phyloP scores from a whole-genome alignment of 1,140 invertebrate species.

The Eufriesea mexicana region DNA sequence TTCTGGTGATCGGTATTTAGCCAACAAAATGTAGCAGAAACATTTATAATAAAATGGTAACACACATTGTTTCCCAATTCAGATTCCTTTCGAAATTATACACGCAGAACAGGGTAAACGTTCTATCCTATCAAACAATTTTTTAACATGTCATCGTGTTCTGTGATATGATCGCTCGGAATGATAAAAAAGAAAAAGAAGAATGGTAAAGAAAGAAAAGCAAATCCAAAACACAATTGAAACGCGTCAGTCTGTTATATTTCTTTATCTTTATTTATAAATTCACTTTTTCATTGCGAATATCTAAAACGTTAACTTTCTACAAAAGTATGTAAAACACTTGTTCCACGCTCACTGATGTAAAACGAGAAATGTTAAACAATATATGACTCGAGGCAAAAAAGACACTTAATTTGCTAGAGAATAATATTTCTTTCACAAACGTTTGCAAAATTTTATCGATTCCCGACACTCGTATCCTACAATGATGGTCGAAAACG shows the following conservation, averaged over 20 bases:
- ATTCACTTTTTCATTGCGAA: neutral
- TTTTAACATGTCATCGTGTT: conserved; percentile 1
- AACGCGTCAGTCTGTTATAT: neutral
- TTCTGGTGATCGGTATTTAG: conserved; percentile 82
- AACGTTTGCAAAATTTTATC: neutral
- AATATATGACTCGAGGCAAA: neutral
- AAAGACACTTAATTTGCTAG: neutral
- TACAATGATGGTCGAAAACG: neutral
- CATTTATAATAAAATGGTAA: conserved; percentile 82
- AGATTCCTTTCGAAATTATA: conserved; percentile 61
- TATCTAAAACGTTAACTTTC: neutral
- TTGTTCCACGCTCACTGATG: neutral
- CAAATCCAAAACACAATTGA: neutral
- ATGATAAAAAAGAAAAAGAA: neutral
- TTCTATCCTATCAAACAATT: neutral
- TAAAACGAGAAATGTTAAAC: conserved; percentile 2
- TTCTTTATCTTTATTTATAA: conserved; percentile 17
- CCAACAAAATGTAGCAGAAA: conserved; percentile 80
- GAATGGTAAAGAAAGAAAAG: neutral
- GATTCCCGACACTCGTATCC: neutral
- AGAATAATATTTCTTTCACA: neutral
- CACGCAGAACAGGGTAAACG: neutral
- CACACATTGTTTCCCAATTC: conserved; percentile 78
- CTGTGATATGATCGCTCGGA: conserved; percentile 7
- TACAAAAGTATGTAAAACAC: neutral